Evolutionary conservation across 2,797 vertebrate genomes (phyloP).

Genomic region (Sebastes paucispinis): DNA sequence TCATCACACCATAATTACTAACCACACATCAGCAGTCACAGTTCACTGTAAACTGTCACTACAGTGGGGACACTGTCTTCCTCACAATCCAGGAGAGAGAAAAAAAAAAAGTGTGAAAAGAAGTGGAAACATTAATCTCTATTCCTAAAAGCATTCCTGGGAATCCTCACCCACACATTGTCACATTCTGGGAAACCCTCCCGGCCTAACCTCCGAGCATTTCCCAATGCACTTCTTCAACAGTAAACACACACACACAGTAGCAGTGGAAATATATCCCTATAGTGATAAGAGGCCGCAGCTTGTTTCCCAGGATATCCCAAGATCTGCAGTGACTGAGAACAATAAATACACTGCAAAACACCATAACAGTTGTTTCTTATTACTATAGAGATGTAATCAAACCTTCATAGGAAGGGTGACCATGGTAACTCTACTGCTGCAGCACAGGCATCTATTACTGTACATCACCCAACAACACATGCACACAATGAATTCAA

Average conservation of each 20-base stretch:
- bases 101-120: not conserved
- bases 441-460: not conserved
- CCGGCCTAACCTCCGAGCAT: not conserved
- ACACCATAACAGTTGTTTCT: not conserved
- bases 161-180: slow-evolving; percentile 1
- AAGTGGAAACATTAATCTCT: not conserved
- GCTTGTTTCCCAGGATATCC: not conserved
- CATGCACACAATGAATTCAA: not conserved
- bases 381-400: not conserved
- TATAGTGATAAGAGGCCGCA: not conserved
- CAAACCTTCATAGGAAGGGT: not conserved
- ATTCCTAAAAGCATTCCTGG: not conserved
- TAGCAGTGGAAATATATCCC: not conserved
- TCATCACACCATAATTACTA: not conserved
- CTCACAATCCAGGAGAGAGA: not conserved
- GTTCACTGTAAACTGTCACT: not conserved
- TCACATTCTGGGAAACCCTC: not conserved
- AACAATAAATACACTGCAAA: not conserved
- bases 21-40: not conserved
- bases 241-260: too few relatives aligned
- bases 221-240: not conserved
- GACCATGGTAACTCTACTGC: slow-evolving; percentile 8
- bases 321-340: not conserved
- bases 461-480: not conserved
- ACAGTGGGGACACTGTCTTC: not conserved